Percentiles rank a stretch among this genome's conserved stretches.
Conservation (phyloP, 2,797 vertebrate species). For the Rhincodon typus region DNA sequence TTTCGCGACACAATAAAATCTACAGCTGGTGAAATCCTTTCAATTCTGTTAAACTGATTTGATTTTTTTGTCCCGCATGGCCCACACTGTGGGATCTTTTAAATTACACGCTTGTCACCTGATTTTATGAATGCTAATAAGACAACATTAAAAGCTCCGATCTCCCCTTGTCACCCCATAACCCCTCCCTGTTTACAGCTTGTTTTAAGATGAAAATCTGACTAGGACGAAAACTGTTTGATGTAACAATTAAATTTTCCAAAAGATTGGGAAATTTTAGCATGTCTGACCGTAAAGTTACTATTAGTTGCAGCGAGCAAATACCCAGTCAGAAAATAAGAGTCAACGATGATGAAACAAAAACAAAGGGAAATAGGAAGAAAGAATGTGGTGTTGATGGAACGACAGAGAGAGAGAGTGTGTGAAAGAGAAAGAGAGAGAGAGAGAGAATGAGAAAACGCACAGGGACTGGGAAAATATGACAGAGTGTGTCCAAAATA, state of each 20-base stretch:
- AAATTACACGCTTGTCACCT: slow-evolving; percentile 69
- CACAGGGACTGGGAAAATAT: too few species aligned
- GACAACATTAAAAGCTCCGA: slow-evolving; percentile 58
- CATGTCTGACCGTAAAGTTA: neutral
- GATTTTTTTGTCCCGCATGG: slow-evolving; percentile 8
- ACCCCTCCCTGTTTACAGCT: neutral
- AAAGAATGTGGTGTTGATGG: too few species aligned
- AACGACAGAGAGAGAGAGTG: neutral
- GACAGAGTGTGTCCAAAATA: neutral
- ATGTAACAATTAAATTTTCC: neutral
- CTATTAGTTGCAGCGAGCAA: neutral
- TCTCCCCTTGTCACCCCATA: neutral
- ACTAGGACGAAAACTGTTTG: neutral
- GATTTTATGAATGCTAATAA: slow-evolving; percentile 62
- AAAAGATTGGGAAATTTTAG: neutral
- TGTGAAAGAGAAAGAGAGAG: neutral
- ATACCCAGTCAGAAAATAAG: neutral
- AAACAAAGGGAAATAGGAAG: neutral
- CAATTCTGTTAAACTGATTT: slow-evolving; percentile 46
- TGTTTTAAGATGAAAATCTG: neutral
- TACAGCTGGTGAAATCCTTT: slow-evolving; percentile 80
- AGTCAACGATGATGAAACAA: neutral
- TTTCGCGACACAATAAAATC: slow-evolving; percentile 68
- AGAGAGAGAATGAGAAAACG: neutral
- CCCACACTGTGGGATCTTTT: slow-evolving; percentile 65